Evolutionary conservation across 2,797 vertebrate genomes (phyloP).

Genomic region (Phrynocephalus guinanensis): DNA sequence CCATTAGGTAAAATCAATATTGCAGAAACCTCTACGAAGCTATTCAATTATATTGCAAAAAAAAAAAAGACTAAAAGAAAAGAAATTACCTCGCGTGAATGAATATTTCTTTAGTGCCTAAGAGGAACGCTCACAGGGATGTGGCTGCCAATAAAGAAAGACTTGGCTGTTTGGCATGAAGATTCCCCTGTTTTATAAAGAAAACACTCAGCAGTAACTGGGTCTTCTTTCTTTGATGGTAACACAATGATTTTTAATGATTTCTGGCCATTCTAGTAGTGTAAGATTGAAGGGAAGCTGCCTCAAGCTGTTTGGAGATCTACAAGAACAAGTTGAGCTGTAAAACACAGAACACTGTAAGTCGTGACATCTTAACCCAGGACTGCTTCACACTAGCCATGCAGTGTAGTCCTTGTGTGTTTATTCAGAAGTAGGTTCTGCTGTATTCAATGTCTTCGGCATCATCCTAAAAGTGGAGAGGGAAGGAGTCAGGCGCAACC

Average conservation of each 20-base stretch:
- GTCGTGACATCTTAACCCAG: neutral
- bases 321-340: neutral
- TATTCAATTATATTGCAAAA: conserved; percentile 62
- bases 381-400: neutral
- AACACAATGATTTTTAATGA: conserved; percentile 34
- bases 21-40: conserved; percentile 62
- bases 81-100: conserved; percentile 23
- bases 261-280: neutral
- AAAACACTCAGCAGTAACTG: neutral
- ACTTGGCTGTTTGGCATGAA: rapidly evolving
- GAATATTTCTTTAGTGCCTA: conserved; percentile 25
- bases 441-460: too few relatives aligned
- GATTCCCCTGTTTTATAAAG: neutral
- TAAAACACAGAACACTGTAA: neutral
- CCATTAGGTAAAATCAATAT: conserved; percentile 73
- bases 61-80: conserved; percentile 8
- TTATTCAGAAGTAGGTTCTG: too few relatives aligned
- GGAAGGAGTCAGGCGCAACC: too few relatives aligned
- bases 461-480: too few relatives aligned
- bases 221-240: conserved; percentile 20
- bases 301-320: neutral
- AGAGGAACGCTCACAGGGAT: conserved; percentile 34
- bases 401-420: too few relatives aligned
- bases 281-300: neutral
- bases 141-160: neutral